Evolutionary conservation across 2,797 vertebrate species (phyloP).

Genomic region (Distichodus sexfasciatus): DNA sequence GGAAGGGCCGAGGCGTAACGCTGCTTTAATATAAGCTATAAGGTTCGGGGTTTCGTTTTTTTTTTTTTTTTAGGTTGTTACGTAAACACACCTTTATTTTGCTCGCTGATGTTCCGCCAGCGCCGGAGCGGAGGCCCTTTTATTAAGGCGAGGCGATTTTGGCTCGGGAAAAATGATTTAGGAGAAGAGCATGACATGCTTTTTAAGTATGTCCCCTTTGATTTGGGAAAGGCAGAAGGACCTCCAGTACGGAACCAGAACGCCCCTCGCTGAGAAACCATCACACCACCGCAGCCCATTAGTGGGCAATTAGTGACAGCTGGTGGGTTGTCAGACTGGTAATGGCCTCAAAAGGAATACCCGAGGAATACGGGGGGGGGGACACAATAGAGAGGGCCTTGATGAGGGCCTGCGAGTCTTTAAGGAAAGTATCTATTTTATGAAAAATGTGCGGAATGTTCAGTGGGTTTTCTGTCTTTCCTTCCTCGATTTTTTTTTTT

Average conservation of each 20-base stretch:
- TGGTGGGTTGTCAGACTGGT: constrained; percentile 81
- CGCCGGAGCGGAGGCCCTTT: constrained; percentile 49
- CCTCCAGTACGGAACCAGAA: constrained; percentile 76
- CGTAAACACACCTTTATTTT: background rate
- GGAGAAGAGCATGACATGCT: constrained; percentile 72
- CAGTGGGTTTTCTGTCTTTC: constrained; percentile 18
- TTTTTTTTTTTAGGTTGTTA: too few species aligned
- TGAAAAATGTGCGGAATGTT: constrained; percentile 37
- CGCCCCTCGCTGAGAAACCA: constrained; percentile 74
- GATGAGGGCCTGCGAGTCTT: constrained; percentile 52
- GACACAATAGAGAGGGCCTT: constrained; percentile 60
- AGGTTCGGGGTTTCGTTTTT: too few species aligned
- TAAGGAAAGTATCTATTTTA: constrained; percentile 57
- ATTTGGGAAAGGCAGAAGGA: constrained; percentile 75
- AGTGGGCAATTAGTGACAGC: constrained; percentile 85
- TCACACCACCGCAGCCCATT: constrained; percentile 80
- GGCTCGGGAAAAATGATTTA: constrained; percentile 66
- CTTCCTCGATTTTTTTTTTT: background rate
- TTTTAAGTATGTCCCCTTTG: constrained; percentile 77
- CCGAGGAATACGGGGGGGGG: constrained; percentile 73
- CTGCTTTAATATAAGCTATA: background rate
- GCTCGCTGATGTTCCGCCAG: constrained; percentile 17
- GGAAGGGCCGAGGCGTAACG: background rate
- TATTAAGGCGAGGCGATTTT: constrained; percentile 58
- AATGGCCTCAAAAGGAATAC: constrained; percentile 79